These are phyloP conservation scores for Timema podura DNA, from an alignment of 2,888 invertebrate species.

Conservation along the genomic window DNA sequence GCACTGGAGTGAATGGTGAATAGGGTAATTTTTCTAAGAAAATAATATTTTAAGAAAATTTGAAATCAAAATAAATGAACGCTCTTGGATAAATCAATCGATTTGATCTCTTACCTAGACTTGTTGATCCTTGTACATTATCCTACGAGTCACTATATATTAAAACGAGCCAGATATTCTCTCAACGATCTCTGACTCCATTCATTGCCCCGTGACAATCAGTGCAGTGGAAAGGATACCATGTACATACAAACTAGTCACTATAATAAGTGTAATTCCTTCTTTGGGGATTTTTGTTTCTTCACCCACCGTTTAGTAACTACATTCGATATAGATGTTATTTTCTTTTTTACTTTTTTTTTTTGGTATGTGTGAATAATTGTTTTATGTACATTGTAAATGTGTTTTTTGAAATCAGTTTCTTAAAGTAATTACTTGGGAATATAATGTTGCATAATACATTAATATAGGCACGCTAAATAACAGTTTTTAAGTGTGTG, in stretches of 20 bases:
- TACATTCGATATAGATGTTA: neutral
- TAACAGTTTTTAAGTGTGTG: too few species aligned
- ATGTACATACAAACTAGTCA: slow-evolving; percentile 24
- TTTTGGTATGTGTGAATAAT: slow-evolving; percentile 8
- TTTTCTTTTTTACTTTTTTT: neutral
- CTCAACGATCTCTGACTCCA: slow-evolving; percentile 26
- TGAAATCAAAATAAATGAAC: neutral
- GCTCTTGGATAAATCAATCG: slow-evolving; percentile 11
- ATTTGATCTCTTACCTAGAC: slow-evolving; percentile 20
- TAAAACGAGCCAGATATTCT: neutral
- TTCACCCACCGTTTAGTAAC: too few species aligned
- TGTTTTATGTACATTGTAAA: too few species aligned
- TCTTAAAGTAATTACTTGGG: too few species aligned
- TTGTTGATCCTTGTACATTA: slow-evolving; percentile 20
- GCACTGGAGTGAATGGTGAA: slow-evolving; percentile 6
- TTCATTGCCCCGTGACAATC: slow-evolving; percentile 39
- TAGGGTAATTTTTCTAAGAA: slow-evolving; percentile 11
- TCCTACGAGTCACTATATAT: slow-evolving; percentile 12
- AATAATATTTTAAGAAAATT: slow-evolving; percentile 14
- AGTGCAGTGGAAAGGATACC: slow-evolving; percentile 35
- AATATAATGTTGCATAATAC: too few species aligned
- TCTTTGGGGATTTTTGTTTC: neutral
- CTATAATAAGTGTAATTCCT: slow-evolving; percentile 23
- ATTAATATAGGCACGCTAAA: too few species aligned
- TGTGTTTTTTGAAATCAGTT: too few species aligned